phyloP scores from a whole-genome alignment of 2,113 vertebrate species.

The Leptobrachium ailaonicum region DNA sequence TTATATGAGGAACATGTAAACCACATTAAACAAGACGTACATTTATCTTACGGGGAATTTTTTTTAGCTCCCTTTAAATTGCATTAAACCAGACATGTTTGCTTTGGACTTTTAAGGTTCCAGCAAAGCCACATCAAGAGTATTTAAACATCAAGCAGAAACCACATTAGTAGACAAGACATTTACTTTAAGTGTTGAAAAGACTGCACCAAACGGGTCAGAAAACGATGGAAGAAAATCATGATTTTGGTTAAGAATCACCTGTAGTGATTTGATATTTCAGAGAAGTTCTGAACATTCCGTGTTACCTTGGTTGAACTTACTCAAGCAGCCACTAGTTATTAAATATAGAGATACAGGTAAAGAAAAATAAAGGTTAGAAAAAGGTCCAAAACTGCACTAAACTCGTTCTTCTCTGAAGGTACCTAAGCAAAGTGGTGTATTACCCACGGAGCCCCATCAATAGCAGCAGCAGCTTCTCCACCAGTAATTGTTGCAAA shows the following conservation, averaged over 20 bases:
- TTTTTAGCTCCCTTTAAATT: slow-evolving; percentile 17
- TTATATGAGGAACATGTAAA: neutral
- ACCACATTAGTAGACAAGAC: slow-evolving; percentile 11
- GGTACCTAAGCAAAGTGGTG: no score
- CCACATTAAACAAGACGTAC: neutral
- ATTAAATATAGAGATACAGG: no score
- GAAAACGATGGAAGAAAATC: slow-evolving; percentile 1
- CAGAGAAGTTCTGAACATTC: neutral
- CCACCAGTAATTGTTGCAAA: no score
- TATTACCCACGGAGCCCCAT: no score
- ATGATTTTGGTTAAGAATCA: neutral
- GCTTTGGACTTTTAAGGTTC: slow-evolving; percentile 14
- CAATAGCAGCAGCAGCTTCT: no score
- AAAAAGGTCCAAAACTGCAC: no score
- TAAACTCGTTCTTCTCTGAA: no score
- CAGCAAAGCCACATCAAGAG: slow-evolving; percentile 34
- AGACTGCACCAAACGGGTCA: slow-evolving; percentile 21
- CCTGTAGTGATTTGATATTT: slow-evolving; percentile 14
- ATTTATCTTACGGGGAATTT: neutral
- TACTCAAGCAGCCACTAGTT: no score
- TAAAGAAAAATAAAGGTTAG: no score
- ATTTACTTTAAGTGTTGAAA: slow-evolving; percentile 21
- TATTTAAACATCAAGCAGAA: slow-evolving; percentile 26
- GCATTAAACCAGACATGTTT: slow-evolving; percentile 36
- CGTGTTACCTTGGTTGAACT: neutral